These are phyloP conservation scores for Palaemon carinicauda DNA, from an alignment of 1,140 invertebrate genomes.

Conservation along the genomic window DNA sequence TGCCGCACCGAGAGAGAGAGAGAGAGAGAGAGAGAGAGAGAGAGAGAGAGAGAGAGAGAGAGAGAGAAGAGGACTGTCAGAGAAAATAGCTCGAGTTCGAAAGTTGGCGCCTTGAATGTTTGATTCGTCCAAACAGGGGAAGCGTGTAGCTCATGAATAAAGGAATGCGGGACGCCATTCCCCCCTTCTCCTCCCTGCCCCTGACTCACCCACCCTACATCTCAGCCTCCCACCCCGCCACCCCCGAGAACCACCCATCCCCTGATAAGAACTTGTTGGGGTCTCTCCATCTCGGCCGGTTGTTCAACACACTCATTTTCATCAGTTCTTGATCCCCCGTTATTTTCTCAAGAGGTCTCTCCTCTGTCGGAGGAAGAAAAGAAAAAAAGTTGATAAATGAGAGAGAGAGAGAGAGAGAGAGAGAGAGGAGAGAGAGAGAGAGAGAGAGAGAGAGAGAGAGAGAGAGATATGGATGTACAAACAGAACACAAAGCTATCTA, in stretches of 20 bases:
- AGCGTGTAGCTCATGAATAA: constrained; percentile 37
- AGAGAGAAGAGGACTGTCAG: background rate
- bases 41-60: background rate
- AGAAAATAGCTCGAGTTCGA: constrained; percentile 14
- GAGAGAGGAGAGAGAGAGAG: no score
- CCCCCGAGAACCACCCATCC: background rate
- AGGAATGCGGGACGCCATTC: background rate
- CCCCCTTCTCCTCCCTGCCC: background rate
- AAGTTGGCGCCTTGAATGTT: constrained; percentile 39
- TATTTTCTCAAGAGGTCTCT: no score
- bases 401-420: no score
- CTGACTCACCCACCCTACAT: background rate
- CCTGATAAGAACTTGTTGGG: background rate
- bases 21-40: background rate
- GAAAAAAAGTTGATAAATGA: no score
- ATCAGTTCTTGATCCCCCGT: no score
- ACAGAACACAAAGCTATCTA: no score
- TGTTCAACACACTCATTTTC: no score
- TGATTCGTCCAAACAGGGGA: constrained; percentile 34
- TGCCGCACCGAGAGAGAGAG: background rate
- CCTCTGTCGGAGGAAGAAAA: no score
- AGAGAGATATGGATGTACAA: no score
- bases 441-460: no score
- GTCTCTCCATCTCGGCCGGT: no score
- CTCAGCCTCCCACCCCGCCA: background rate